phyloP scores from a whole-genome alignment of 1,140 invertebrate genomes.

The Brachionus koreanus region DNA sequence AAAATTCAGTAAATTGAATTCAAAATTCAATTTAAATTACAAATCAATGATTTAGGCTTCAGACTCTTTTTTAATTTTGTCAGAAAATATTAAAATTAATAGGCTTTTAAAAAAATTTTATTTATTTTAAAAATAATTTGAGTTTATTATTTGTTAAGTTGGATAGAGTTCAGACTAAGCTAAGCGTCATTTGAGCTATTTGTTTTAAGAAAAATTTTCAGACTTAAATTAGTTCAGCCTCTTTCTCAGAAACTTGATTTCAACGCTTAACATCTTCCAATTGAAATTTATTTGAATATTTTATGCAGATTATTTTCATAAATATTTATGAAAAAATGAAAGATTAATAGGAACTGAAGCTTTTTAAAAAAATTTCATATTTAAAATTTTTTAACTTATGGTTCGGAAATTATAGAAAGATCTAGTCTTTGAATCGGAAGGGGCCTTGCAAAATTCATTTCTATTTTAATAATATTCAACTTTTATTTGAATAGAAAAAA shows the following conservation, averaged over 20 bases:
- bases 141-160: background rate
- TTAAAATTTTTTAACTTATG: background rate
- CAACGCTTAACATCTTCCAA: background rate
- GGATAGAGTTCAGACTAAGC: background rate
- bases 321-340: background rate
- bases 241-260: background rate
- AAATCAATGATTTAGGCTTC: too few relatives aligned
- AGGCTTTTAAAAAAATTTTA: too few relatives aligned
- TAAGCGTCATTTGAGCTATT: background rate
- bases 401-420: background rate
- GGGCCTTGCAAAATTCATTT: background rate
- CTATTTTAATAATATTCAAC: too few relatives aligned
- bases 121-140: too few relatives aligned
- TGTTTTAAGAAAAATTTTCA: background rate
- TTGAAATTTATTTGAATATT: background rate
- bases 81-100: too few relatives aligned
- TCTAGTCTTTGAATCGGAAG: background rate
- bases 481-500: background rate
- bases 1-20: too few relatives aligned
- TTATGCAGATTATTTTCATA: background rate
- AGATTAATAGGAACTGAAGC: background rate
- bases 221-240: background rate
- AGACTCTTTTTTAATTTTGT: too few relatives aligned
- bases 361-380: slow-evolving; percentile 1
- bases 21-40: too few relatives aligned